phyloP scores from a whole-genome alignment of 2,888 invertebrate genomes.

The Microdon myrmicae region DNA sequence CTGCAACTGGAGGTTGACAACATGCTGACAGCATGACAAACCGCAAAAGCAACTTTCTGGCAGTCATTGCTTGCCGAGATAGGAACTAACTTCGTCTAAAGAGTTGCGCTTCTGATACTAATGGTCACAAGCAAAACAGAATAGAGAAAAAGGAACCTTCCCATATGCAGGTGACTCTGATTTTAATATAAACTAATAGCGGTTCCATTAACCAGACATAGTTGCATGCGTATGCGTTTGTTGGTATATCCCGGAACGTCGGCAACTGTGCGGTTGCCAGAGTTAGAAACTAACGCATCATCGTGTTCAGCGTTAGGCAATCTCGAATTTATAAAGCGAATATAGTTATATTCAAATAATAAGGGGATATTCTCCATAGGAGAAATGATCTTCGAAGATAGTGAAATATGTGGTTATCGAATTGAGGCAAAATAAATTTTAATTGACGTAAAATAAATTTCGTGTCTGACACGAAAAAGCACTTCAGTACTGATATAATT shows the following conservation, averaged over 20 bases:
- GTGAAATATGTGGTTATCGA: no score
- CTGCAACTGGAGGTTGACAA: conserved; percentile 8
- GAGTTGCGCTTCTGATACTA: background rate
- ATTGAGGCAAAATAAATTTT: no score
- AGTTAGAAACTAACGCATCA: conserved; percentile 17
- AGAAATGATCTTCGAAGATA: no score
- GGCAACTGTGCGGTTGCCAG: conserved; percentile 1
- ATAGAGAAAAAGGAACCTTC: background rate
- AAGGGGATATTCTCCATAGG: no score
- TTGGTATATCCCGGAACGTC: background rate
- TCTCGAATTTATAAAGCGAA: no score
- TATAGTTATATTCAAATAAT: no score
- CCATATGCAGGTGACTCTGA: background rate
- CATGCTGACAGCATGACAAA: conserved; percentile 26
- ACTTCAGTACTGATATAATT: no score
- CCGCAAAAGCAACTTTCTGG: conserved; percentile 18
- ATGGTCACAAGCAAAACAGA: background rate
- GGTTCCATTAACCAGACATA: conserved; percentile 13
- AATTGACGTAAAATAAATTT: no score
- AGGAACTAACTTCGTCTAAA: conserved; percentile 7
- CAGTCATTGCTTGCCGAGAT: background rate
- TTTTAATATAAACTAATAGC: conserved; percentile 7
- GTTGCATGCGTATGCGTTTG: background rate
- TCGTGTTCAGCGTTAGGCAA: background rate
- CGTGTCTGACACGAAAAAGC: no score